Evolutionary conservation across 2,113 vertebrate genomes (phyloP).

Genomic region (Pseudorectes ferrugineus): DNA sequence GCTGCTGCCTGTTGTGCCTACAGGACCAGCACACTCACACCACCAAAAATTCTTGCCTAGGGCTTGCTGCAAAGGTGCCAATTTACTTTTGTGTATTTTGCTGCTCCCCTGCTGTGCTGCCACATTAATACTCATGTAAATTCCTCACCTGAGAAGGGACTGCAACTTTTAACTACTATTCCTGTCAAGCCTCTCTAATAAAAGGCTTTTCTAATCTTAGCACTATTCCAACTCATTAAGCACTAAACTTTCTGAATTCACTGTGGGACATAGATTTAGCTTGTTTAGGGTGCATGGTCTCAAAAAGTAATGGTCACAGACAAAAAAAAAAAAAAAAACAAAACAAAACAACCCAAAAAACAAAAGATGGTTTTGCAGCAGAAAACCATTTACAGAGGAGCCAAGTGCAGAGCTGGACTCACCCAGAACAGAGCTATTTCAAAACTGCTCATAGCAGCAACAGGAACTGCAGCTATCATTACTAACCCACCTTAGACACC

Average conservation of each 20-base stretch:
- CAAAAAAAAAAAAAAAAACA: no score
- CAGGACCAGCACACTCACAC: background rate
- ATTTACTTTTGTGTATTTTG: background rate
- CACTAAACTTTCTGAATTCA: background rate
- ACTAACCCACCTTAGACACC: background rate
- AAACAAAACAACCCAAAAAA: no score
- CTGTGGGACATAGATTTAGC: background rate
- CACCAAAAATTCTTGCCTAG: background rate
- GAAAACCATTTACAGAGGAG: background rate
- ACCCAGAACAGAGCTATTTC: rapidly evolving
- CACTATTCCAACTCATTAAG: background rate
- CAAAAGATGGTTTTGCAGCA: background rate
- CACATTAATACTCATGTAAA: background rate
- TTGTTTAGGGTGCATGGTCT: background rate
- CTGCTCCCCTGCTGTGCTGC: background rate
- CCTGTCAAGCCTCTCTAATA: background rate
- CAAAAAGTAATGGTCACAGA: background rate
- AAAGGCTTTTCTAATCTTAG: background rate
- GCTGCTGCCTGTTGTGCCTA: background rate
- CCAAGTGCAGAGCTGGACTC: background rate
- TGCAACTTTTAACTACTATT: background rate
- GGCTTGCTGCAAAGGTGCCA: background rate
- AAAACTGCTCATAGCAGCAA: background rate
- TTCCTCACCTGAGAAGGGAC: background rate
- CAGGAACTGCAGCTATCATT: background rate